Evolutionary conservation across 1,140 invertebrate species (phyloP).

Genomic region (Eumeta japonica): DNA sequence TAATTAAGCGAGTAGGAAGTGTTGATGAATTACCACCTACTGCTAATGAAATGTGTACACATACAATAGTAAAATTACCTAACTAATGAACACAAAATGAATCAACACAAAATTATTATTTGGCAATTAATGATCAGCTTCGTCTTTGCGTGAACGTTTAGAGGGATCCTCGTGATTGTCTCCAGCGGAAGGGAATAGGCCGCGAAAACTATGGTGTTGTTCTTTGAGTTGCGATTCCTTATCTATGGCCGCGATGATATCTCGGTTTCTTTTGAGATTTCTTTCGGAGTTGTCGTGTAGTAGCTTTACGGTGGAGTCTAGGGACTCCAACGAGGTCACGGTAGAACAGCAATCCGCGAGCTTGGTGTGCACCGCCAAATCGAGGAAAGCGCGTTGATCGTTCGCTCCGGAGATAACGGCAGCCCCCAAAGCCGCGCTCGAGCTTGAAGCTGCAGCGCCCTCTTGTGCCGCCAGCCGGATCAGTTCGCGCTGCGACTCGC

Average conservation of each 20-base stretch:
- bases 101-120: too few species aligned
- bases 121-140: too few species aligned
- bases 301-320: conserved; percentile 32
- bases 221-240: conserved; percentile 45
- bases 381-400: conserved; percentile 18
- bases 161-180: too few species aligned
- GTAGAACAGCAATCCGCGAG: conserved; percentile 28
- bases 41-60: too few species aligned
- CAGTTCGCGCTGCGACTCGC: conserved; percentile 68
- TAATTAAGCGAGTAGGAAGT: too few species aligned
- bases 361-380: conserved; percentile 21
- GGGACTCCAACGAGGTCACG: conserved; percentile 42
- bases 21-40: too few species aligned
- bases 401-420: conserved; percentile 1
- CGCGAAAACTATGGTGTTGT: conserved; percentile 26
- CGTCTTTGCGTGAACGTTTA: too few species aligned
- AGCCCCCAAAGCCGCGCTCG: not conserved
- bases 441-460: conserved; percentile 2
- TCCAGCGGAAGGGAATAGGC: conserved; percentile 23
- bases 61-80: too few species aligned
- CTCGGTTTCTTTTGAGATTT: conserved; percentile 32
- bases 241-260: conserved; percentile 24
- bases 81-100: too few species aligned
- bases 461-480: conserved; percentile 35
- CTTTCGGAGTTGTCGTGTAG: conserved; percentile 23